phyloP scores from a whole-genome alignment of 2,888 invertebrate genomes.

The Dendrolimus pini region DNA sequence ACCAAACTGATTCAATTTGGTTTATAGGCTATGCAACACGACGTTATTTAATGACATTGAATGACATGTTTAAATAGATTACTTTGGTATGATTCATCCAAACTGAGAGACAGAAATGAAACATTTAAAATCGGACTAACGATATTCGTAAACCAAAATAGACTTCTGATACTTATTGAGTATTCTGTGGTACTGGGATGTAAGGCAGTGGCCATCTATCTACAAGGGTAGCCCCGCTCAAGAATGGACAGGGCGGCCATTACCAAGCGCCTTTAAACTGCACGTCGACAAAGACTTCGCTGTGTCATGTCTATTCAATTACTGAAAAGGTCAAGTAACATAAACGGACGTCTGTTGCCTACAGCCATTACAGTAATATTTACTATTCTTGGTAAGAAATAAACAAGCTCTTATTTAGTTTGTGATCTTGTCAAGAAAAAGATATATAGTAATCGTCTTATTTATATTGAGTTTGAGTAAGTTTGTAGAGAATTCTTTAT shows the following conservation, averaged over 20 bases:
- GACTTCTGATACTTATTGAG: too few species aligned
- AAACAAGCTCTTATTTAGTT: background rate
- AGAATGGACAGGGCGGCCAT: slow-evolving; percentile 31
- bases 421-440: too few species aligned
- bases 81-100: too few species aligned
- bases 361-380: background rate
- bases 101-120: too few species aligned
- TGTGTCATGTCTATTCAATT: slow-evolving; percentile 58
- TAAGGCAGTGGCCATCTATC: slow-evolving; percentile 22
- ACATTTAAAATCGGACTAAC: too few species aligned
- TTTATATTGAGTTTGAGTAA: too few species aligned
- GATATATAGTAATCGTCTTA: too few species aligned
- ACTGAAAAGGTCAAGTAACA: slow-evolving; percentile 40
- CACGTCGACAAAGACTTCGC: slow-evolving; percentile 46
- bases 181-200: background rate
- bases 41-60: background rate
- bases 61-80: background rate
- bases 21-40: background rate
- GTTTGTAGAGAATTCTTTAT: too few species aligned
- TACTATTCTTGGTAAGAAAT: background rate
- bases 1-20: background rate
- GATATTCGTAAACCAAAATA: too few species aligned
- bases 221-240: slow-evolving; percentile 21
- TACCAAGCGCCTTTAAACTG: slow-evolving; percentile 45
- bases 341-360: slow-evolving; percentile 5